Evolutionary conservation across 1,140 invertebrate species (phyloP), one percentile per base, ranked within the genome.

Genomic region (Pentalonia nigronervosa): DNA sequence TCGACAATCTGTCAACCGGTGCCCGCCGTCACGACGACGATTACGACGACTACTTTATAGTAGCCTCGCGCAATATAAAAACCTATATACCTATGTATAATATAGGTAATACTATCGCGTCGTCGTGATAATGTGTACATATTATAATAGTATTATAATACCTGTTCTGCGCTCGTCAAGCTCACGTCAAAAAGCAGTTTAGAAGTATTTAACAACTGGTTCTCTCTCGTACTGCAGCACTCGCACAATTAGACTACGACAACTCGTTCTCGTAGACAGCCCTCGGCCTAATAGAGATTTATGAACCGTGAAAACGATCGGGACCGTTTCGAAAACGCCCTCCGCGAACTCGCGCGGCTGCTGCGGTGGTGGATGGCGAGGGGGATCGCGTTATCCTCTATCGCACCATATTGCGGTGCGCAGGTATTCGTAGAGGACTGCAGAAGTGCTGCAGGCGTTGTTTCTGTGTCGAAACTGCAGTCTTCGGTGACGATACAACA

Each of bases 271-370:
- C 45, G 91, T 14, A 93, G 81, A 93, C 91, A 84, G 91, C 81
- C 81, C 67, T 81, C 60, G 67, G 76, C 91, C 91, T 86, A 93
- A 93, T 86, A 83, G 91, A 93, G 91, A 93, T 93, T 93, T 93
- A 93, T 86, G 91, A 93, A 93, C 91, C 91, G 91, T 93, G 91
- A 93, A 93, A 93, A 93, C 25, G 91, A 93, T 92, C 91, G 48
- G 45, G 20, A 53, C 81, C 84, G 84, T 93, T 93, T 93, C 91
- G 60, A 84, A 81, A 93, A 93, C 91, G 91, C 76, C 91, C 48
- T 89, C 87, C 25, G 36, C 87, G 50, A 50, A 36, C 87, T n/a
- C n/a, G 34, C n/a, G 20, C 17, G 45, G 30, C 6, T 25, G 21
- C 11, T 3, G 36, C 7, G 23, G 53, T 56, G 60, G 60, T 4